Base-by-base conservation (phyloP, 2,113 vertebrate genomes). In the Gasterosteus nipponicus region DNA sequence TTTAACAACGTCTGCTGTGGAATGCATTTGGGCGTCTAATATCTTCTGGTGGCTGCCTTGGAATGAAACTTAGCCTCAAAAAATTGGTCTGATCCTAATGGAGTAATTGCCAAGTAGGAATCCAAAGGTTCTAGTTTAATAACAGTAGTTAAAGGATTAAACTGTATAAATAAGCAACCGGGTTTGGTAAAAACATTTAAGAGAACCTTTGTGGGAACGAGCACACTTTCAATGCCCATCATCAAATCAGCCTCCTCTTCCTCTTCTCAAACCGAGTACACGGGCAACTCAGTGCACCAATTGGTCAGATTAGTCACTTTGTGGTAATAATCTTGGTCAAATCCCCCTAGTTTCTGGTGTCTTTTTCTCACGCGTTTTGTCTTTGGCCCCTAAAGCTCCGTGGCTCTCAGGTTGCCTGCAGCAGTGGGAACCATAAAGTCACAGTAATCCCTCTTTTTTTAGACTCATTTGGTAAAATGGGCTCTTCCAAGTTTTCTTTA, bases 361-460 rank as follows among this genome's bases (percentile, higher is more conserved):
- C 89, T 83, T 74, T 82, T 94, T 95, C 94, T 93, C 94, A 94
- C 91, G 90, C 92, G 92, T 82, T 56, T 93, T 81, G 78, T 89
- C 82, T 94, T 91, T 85, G 86, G 72, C 80, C 71, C 70, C 87
- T 92, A 92, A 94, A 93, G 79, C 93, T 84, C 71, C 12, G 53
- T 44, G 61, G 80, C 80, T 93, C 93, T 94, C 93, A 81, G 88
- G 92, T 95, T 94, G 84, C 93, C 77, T 74, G 59, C 11, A 83
- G 77, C 83, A 87, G 80, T 89, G 80, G 87, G 87, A 88, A 90
- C 84, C 77, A 64, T 68, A 54, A 67, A 89, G 72, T 87, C 73
- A 6, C 18, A 22, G 68, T 92, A 94, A 92, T 90, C 92, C 92
- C 85, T 79, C 82, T 82, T 88, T 89, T 83, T 86, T 53, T 19